Percentiles rank a stretch among this genome's conserved stretches.
These are phyloP conservation scores for Strix aluco DNA, from an alignment of 2,113 vertebrate species.

Conservation along the genomic window DNA sequence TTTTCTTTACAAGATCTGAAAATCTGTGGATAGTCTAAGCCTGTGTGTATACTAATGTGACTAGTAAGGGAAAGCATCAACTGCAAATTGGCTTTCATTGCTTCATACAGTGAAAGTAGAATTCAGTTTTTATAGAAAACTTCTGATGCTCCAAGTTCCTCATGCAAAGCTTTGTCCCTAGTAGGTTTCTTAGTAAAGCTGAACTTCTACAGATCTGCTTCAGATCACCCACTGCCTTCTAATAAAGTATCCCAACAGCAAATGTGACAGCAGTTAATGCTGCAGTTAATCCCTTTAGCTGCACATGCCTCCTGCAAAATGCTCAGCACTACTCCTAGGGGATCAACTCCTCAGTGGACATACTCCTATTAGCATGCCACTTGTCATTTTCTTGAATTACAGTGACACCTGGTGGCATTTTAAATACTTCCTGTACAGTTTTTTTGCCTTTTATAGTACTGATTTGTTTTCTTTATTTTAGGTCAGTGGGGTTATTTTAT, in stretches of 20 bases:
- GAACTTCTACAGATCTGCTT: background rate
- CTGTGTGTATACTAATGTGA: background rate
- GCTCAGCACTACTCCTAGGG: background rate
- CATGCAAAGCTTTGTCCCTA: background rate
- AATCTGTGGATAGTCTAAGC: background rate
- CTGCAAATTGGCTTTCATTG: background rate
- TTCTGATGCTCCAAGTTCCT: background rate
- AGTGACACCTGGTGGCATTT: conserved; percentile 47
- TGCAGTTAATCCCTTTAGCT: background rate
- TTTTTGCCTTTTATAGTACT: background rate
- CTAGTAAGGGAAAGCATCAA: background rate
- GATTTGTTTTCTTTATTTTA: background rate
- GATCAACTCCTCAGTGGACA: background rate
- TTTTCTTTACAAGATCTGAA: background rate
- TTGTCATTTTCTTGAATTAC: background rate
- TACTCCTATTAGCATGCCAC: background rate
- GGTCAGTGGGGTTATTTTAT: background rate
- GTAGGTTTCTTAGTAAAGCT: background rate
- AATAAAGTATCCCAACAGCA: background rate
- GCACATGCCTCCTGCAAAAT: background rate
- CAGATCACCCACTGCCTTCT: background rate
- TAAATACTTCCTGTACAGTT: background rate
- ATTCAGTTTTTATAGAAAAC: background rate
- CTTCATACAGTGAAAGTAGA: background rate
- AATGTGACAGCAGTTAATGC: background rate